Percentiles rank a stretch among this genome's conserved stretches.
Evolutionary conservation across 2,888 invertebrate genomes (phyloP).

Genomic region (Drosophila histrio): DNA sequence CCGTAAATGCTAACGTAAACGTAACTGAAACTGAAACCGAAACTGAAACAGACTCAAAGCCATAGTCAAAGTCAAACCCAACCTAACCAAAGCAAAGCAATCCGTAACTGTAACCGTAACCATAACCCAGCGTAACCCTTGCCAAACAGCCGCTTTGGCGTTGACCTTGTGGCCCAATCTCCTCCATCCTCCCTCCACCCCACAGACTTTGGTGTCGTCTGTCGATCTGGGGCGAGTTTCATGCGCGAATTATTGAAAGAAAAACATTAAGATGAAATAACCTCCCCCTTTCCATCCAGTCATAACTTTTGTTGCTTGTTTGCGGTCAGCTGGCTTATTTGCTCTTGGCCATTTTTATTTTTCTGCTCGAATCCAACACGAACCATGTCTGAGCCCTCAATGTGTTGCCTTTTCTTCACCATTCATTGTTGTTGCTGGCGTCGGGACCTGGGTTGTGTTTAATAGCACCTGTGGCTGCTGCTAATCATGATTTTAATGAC

Average conservation of each 20-base stretch:
- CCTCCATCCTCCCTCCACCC: not conserved
- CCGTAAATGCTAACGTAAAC: not conserved
- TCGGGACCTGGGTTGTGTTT: conserved; percentile 32
- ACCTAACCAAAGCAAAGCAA: conserved; percentile 6
- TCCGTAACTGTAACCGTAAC: conserved; percentile 15
- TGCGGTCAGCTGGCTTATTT: conserved; percentile 60
- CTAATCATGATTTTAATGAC: conserved; percentile 76
- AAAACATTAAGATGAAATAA: conserved; percentile 62
- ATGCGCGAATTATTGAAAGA: conserved; percentile 67
- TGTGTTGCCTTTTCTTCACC: conserved; percentile 1
- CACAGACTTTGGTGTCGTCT: not conserved
- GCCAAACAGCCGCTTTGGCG: conserved; percentile 1
- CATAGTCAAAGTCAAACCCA: conserved; percentile 5
- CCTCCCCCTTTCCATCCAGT: not conserved
- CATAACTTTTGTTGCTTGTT: conserved; percentile 52
- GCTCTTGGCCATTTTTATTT: conserved; percentile 43
- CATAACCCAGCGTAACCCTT: conserved; percentile 35
- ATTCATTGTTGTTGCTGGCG: not conserved
- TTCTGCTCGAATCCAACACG: not conserved
- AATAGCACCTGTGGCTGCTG: conserved; percentile 72
- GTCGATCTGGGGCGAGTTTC: conserved; percentile 9
- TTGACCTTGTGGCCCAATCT: conserved; percentile 29
- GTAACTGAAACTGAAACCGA: not conserved
- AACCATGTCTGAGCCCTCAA: conserved; percentile 15
- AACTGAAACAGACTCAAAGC: conserved; percentile 8